Conservation (phyloP, 2,113 vertebrate genomes). For the Archilochus colubris region DNA sequence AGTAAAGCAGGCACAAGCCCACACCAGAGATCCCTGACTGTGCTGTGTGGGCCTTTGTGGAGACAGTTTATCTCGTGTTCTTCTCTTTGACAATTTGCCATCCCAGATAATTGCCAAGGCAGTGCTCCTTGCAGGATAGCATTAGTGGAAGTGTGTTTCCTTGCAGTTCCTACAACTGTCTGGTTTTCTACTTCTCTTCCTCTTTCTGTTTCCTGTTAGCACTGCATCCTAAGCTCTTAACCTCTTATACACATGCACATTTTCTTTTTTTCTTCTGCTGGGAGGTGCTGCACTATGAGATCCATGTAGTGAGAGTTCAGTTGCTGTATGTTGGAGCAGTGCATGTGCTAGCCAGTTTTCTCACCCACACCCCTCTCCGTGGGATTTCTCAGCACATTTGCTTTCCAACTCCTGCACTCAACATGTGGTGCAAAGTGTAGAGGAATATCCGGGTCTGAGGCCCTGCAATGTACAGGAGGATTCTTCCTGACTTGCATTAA, state of each 20-base stretch:
- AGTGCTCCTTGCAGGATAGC: accelerated
- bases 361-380: constrained; percentile 59
- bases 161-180: not conserved
- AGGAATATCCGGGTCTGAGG: constrained; percentile 63
- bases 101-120: not conserved
- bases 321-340: not conserved
- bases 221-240: not conserved
- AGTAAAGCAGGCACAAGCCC: not conserved
- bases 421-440: constrained; percentile 56
- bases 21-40: not conserved
- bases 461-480: constrained; percentile 19
- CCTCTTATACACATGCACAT: constrained; percentile 24
- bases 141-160: not conserved
- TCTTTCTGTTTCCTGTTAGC: constrained; percentile 56
- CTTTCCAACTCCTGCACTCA: constrained; percentile 59
- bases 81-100: not conserved
- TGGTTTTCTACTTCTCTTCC: constrained; percentile 50
- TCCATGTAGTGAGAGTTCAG: constrained; percentile 37
- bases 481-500: constrained; percentile 37
- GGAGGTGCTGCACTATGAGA: constrained; percentile 40
- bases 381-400: constrained; percentile 63
- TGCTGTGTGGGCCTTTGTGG: not conserved
- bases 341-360: constrained; percentile 63
- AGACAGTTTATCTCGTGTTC: not conserved
- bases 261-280: not conserved